Evolutionary conservation across 2,113 vertebrate genomes (phyloP).

Genomic region (Bolborhynchus lineola): DNA sequence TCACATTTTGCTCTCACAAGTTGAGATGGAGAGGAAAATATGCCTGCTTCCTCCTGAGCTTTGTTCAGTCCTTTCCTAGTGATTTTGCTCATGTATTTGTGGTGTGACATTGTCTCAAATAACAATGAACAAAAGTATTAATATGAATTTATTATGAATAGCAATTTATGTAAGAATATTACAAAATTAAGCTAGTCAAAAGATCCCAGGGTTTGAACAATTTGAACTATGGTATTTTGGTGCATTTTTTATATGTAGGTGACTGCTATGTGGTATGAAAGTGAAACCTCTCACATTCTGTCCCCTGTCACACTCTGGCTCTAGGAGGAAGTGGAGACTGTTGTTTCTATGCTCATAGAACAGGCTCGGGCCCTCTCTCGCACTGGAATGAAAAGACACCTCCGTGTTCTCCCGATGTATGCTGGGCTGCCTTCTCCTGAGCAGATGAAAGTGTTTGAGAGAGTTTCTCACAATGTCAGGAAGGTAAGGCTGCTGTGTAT

Average conservation of each 20-base stretch:
- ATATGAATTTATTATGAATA: not conserved
- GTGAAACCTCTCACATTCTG: not conserved
- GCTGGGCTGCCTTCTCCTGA: slow-evolving; percentile 91
- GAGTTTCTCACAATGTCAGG: slow-evolving; percentile 84
- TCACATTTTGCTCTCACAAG: not conserved
- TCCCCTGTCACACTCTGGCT: not conserved
- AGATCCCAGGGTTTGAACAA: not conserved
- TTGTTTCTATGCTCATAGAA: slow-evolving; percentile 90
- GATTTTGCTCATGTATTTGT: not conserved
- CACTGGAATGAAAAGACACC: slow-evolving; percentile 92
- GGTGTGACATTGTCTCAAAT: not conserved
- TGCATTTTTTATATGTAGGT: not conserved
- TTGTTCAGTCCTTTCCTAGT: not conserved
- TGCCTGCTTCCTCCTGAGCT: not conserved
- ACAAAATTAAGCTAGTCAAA: not conserved
- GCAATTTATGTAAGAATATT: not conserved
- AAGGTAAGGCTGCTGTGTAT: slow-evolving; percentile 78
- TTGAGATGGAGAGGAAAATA: not conserved
- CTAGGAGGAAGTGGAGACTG: slow-evolving; percentile 96
- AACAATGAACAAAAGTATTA: not conserved
- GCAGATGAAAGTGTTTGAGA: slow-evolving; percentile 96
- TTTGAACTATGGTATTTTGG: not conserved
- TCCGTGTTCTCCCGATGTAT: slow-evolving; percentile 95
- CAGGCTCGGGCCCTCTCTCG: slow-evolving; percentile 89
- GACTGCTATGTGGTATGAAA: not conserved